Percentiles rank a stretch among this genome's conserved stretches.
These are phyloP conservation scores for Xestobium rufovillosum DNA, from an alignment of 2,888 invertebrate genomes.

Conservation along the genomic window DNA sequence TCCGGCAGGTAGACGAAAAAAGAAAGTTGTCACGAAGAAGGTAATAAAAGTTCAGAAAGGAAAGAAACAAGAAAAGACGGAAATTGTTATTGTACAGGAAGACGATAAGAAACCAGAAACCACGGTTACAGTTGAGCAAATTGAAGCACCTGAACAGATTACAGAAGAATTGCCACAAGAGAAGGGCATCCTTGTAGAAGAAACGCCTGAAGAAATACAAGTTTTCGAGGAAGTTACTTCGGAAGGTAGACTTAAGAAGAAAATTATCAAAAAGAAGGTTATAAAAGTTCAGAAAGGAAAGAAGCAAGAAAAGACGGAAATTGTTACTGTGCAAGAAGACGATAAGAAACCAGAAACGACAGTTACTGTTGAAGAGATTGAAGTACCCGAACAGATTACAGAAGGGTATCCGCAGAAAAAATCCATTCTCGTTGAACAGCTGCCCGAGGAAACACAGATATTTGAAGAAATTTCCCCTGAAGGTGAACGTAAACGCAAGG, in stretches of 20 bases:
- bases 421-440: conserved; percentile 21
- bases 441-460: conserved; percentile 18
- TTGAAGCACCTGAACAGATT: conserved; percentile 31
- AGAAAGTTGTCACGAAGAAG: no score
- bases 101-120: conserved; percentile 42
- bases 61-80: conserved; percentile 34
- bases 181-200: conserved; percentile 28
- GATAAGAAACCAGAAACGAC: conserved; percentile 37
- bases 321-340: conserved; percentile 41
- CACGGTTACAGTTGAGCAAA: conserved; percentile 8
- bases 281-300: conserved; percentile 25
- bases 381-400: conserved; percentile 14
- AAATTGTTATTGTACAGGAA: conserved; percentile 45
- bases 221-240: no score
- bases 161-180: conserved; percentile 27
- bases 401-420: conserved; percentile 27
- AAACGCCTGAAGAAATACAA: conserved; percentile 28
- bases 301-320: conserved; percentile 33
- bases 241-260: no score
- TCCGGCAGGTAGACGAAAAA: conserved; percentile 39
- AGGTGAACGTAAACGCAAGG: conserved; percentile 18
- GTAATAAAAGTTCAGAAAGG: conserved; percentile 33
- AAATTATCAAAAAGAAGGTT: no score
- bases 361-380: conserved; percentile 34
- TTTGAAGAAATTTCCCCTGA: conserved; percentile 9